Conservation (phyloP, 2,888 invertebrate species). For the Cylindroiulus punctatus region DNA sequence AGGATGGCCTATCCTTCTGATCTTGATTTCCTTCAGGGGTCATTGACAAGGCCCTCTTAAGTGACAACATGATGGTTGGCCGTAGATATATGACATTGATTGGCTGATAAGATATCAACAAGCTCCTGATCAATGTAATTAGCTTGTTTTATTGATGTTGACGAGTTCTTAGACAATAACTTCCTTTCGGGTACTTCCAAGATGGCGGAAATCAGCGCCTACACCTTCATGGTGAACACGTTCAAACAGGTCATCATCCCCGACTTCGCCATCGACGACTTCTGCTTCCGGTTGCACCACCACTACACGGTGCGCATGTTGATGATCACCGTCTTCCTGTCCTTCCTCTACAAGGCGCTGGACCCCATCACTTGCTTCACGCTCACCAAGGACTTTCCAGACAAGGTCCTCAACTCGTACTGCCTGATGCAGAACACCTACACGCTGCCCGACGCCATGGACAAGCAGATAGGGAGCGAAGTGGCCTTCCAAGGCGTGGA, state of each 20-base stretch:
- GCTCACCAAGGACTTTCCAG: neutral
- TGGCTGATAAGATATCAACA: too few species aligned
- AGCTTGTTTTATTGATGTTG: too few species aligned
- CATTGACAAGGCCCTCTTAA: too few species aligned
- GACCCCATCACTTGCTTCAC: constrained; percentile 35
- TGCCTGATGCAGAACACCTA: constrained; percentile 61
- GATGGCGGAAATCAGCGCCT: neutral
- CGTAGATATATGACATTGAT: too few species aligned
- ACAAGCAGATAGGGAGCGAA: constrained; percentile 60
- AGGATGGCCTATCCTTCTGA: too few species aligned
- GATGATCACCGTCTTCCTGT: neutral
- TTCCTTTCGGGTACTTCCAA: neutral
- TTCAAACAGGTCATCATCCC: neutral
- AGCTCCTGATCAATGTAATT: too few species aligned
- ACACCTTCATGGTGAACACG: neutral
- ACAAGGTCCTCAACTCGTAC: constrained; percentile 37
- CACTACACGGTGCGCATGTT: constrained; percentile 21
- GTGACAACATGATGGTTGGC: too few species aligned
- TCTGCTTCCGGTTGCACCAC: constrained; percentile 22
- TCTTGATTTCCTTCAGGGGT: too few species aligned
- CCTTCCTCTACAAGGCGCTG: neutral
- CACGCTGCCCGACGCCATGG: constrained; percentile 60
- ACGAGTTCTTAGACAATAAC: neutral
- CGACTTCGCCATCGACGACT: neutral
- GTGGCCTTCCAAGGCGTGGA: constrained; percentile 61